Percentiles rank a stretch among this genome's conserved stretches.
Evolutionary conservation across 2,113 vertebrate genomes (phyloP).

Genomic region (Bucco capensis): DNA sequence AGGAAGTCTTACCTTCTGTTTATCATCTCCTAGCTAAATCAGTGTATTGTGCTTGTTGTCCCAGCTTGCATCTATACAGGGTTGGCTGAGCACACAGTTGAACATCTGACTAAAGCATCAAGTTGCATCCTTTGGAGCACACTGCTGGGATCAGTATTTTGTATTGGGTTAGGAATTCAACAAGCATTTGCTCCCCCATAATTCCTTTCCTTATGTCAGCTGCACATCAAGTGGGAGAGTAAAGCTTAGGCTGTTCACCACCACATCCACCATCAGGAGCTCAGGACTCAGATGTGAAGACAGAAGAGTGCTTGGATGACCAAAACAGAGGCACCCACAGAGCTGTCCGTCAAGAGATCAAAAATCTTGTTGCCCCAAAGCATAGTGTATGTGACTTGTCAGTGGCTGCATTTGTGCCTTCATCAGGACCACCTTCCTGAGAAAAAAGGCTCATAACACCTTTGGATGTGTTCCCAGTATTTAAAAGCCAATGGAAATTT

Average conservation of each 20-base stretch:
- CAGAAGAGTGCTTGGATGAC: neutral
- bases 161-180: neutral
- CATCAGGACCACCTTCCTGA: rapidly evolving
- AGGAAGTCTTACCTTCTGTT: neutral
- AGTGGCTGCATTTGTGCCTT: neutral
- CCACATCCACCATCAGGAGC: neutral
- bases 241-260: neutral
- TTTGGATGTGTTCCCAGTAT: neutral
- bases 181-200: neutral
- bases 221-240: rapidly evolving
- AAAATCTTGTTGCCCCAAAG: neutral
- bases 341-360: neutral
- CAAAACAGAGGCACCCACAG: neutral
- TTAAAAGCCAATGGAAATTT: neutral
- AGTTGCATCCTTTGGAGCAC: neutral
- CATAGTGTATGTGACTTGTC: neutral
- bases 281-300: neutral
- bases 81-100: neutral
- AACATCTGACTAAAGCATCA: neutral
- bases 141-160: neutral
- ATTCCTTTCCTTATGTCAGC: neutral
- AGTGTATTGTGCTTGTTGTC: neutral
- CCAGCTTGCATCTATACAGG: neutral
- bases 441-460: neutral
- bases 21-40: neutral